Base-by-base conservation (phyloP, 2,113 vertebrate species). In the Conger conger region DNA sequence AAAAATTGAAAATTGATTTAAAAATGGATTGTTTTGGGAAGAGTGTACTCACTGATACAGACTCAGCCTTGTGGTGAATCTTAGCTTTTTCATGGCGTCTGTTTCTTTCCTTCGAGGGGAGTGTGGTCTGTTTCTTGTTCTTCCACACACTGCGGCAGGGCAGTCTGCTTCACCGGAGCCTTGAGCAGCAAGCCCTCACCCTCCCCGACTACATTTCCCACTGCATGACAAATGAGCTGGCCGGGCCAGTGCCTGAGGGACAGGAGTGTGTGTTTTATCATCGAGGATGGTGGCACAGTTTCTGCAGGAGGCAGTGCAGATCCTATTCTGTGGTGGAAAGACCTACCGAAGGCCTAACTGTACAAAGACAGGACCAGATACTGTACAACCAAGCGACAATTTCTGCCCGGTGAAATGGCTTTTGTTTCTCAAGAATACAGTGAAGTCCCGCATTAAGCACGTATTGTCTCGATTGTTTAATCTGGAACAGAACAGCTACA, bases 301-400 rank as follows among this genome's bases (percentile, higher is more conserved):
- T n/a, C n/a, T n/a, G n/a, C n/a, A 16, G 54, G 57, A 82, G 27
- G 35, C 38, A 36, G 68, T 68, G 53, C 33, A 63, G 57, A 68
- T 36, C n/a, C 68, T 73, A 73, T 85, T 73, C 60, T 38, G 57
- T 78, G 83, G 60, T 84, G 83, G 33, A 79, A 79, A 85, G 84
- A 83, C 73, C 87, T 82, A 85, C 84, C 84, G 57, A 76, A 84
- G 86, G 82, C 40, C 84, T 87, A 86, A 87, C 88, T 18, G 16
- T 85, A 83, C 76, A 83, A 84, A 81, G 45, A 79, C 79, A 85
- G 54, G 13, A 42, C 27, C 82, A 82, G 87, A 89, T 88, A 83
- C n/a, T n/a, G n/a, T n/a, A n/a, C 77, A 54, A 86, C 81, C 2
- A 9, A 33, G n/a, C 30, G n/a, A 33, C 27, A 2, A 23, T 63